These are phyloP conservation scores for Trichoplusia ni DNA, from an alignment of 1,140 invertebrate genomes.

Conservation along the genomic window DNA sequence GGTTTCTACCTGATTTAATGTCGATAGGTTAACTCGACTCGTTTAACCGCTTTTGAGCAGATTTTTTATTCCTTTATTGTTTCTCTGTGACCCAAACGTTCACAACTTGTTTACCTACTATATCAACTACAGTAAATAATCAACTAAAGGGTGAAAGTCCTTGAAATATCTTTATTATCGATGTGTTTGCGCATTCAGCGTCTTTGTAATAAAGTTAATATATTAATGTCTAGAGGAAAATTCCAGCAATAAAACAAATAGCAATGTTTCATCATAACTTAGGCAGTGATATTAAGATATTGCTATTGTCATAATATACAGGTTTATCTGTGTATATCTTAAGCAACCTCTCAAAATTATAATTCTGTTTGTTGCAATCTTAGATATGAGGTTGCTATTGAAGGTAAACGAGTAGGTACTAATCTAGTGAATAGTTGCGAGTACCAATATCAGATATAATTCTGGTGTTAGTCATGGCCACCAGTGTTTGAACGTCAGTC, in stretches of 20 bases:
- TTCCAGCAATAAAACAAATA: slow-evolving; percentile 4
- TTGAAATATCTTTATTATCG: slow-evolving; percentile 26
- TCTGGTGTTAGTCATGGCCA: slow-evolving; percentile 6
- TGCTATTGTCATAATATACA: background rate
- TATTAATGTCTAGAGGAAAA: slow-evolving; percentile 8
- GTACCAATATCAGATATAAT: slow-evolving; percentile 17
- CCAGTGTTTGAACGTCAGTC: slow-evolving; percentile 12
- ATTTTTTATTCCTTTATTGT: slow-evolving; percentile 4
- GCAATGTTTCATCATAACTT: background rate
- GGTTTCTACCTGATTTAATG: slow-evolving; percentile 4
- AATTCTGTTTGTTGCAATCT: slow-evolving; percentile 14
- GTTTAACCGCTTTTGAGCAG: background rate
- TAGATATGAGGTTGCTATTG: slow-evolving; percentile 2
- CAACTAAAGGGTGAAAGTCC: slow-evolving; percentile 28
- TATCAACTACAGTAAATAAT: slow-evolving; percentile 21
- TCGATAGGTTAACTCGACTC: background rate
- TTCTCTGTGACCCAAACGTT: slow-evolving; percentile 8
- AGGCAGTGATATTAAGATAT: too few species aligned
- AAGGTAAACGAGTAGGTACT: slow-evolving; percentile 20
- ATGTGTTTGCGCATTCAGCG: slow-evolving; percentile 18
- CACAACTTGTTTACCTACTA: slow-evolving; percentile 38
- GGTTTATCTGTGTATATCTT: background rate
- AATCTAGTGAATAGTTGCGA: slow-evolving; percentile 8
- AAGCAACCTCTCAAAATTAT: too few species aligned
- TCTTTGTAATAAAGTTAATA: slow-evolving; percentile 10